Percentiles rank a stretch among this genome's conserved stretches.
Conservation (phyloP, 2,113 vertebrate species). For the Siniperca knerii region DNA sequence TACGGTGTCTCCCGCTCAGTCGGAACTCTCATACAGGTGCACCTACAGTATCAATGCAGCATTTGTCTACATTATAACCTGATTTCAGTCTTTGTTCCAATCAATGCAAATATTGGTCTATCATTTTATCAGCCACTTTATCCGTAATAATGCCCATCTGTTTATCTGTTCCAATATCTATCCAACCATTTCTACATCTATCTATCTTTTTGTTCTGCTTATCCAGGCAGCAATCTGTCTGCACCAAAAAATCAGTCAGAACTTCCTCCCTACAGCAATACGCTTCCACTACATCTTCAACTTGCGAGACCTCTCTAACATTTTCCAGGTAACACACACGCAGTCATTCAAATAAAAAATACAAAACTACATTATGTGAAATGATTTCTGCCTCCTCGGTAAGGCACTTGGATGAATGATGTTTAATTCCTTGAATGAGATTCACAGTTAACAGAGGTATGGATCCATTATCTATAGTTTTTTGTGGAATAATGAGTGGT, state of each 20-base stretch:
- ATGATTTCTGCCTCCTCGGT: background rate
- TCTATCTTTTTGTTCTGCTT: constrained; percentile 21
- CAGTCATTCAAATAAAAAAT: constrained; percentile 1
- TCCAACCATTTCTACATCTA: background rate
- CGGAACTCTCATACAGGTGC: constrained; percentile 79
- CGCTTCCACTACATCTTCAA: constrained; percentile 89
- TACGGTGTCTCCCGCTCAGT: constrained; percentile 84
- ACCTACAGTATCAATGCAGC: background rate
- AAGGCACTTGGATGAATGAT: background rate
- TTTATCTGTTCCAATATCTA: background rate
- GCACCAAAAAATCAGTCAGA: constrained; percentile 88
- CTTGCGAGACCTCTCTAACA: constrained; percentile 83
- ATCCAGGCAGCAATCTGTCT: constrained; percentile 84
- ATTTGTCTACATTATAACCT: constrained; percentile 2
- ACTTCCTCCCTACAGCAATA: constrained; percentile 86
- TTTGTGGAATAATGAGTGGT: background rate
- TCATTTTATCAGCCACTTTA: background rate
- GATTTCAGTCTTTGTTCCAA: background rate
- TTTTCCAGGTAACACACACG: constrained; percentile 82
- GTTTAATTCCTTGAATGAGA: background rate
- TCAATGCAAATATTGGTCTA: background rate
- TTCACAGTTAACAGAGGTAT: background rate
- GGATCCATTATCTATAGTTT: background rate
- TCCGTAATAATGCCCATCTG: background rate
- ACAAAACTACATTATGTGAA: background rate